These are phyloP conservation scores for Biston stratarius DNA, from an alignment of 2,888 invertebrate genomes.

Conservation along the genomic window DNA sequence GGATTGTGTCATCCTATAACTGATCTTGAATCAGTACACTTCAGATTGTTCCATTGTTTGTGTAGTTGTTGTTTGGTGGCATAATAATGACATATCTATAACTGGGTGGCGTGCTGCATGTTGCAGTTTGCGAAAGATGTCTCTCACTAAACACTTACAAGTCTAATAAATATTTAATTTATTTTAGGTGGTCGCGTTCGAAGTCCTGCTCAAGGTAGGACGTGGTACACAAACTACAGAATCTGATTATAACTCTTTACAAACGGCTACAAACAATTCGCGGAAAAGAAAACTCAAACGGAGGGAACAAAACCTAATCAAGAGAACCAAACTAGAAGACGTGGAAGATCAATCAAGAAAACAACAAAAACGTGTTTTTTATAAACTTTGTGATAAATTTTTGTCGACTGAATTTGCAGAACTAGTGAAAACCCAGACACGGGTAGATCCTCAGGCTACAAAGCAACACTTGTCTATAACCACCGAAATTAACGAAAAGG, in stretches of 20 bases:
- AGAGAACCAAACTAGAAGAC: constrained; percentile 18
- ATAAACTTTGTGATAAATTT: constrained; percentile 35
- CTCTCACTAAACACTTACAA: not conserved
- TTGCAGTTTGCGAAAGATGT: too few relatives aligned
- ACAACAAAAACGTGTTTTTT: constrained; percentile 25
- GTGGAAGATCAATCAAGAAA: constrained; percentile 17
- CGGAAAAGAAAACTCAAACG: constrained; percentile 22
- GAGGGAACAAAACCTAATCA: constrained; percentile 10
- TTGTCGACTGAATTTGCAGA: constrained; percentile 24
- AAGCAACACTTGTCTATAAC: constrained; percentile 25
- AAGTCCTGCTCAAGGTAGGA: constrained; percentile 8
- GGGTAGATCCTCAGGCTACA: constrained; percentile 5
- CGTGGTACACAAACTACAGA: constrained; percentile 20
- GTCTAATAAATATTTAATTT: not conserved
- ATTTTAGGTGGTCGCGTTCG: constrained; percentile 23
- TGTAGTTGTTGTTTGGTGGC: too few relatives aligned
- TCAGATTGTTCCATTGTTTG: too few relatives aligned
- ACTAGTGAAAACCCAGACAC: constrained; percentile 19
- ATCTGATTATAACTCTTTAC: not conserved
- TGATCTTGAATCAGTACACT: too few relatives aligned
- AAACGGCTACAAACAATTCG: not conserved
- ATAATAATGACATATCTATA: too few relatives aligned
- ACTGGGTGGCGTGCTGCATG: too few relatives aligned
- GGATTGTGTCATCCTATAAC: too few relatives aligned
- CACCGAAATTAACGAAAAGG: constrained; percentile 45